Conservation (phyloP, 2,113 vertebrate genomes). For the Cyprinodon tularosa region DNA sequence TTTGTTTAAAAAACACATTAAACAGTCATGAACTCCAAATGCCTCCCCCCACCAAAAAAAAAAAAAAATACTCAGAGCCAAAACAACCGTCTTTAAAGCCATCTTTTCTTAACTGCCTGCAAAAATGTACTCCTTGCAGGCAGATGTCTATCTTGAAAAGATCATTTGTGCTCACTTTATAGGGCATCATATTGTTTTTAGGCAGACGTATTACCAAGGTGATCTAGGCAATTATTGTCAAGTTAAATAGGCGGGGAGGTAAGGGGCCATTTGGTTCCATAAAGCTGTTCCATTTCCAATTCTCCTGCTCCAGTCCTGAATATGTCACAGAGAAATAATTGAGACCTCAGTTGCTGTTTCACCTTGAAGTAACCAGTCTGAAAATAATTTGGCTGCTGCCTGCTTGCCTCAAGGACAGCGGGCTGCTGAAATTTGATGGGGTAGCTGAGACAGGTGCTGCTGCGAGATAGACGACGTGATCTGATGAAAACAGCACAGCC, state of each 20-base stretch:
- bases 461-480: slow-evolving; percentile 65
- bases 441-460: slow-evolving; percentile 59
- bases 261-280: slow-evolving; percentile 30
- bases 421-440: slow-evolving; percentile 56
- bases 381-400: slow-evolving; percentile 69
- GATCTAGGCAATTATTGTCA: slow-evolving; percentile 47
- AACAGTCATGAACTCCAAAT: slow-evolving; percentile 70
- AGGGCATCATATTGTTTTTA: slow-evolving; percentile 24
- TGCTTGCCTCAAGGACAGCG: slow-evolving; percentile 66
- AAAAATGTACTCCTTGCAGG: slow-evolving; percentile 21
- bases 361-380: slow-evolving; percentile 72
- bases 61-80: slow-evolving; percentile 28
- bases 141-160: slow-evolving; percentile 9
- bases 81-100: slow-evolving; percentile 67
- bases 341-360: slow-evolving; percentile 72
- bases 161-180: slow-evolving; percentile 24
- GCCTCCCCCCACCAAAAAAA: slow-evolving; percentile 26
- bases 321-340: slow-evolving; percentile 69
- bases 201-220: slow-evolving; percentile 40
- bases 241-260: slow-evolving; percentile 52
- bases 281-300: slow-evolving; percentile 52
- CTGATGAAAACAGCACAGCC: slow-evolving; percentile 57
- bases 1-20: slow-evolving; percentile 73
- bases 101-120: slow-evolving; percentile 40
- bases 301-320: slow-evolving; percentile 50